Evolutionary conservation across 2,797 vertebrate genomes (phyloP).

Genomic region (Acipenser ruthenus): DNA sequence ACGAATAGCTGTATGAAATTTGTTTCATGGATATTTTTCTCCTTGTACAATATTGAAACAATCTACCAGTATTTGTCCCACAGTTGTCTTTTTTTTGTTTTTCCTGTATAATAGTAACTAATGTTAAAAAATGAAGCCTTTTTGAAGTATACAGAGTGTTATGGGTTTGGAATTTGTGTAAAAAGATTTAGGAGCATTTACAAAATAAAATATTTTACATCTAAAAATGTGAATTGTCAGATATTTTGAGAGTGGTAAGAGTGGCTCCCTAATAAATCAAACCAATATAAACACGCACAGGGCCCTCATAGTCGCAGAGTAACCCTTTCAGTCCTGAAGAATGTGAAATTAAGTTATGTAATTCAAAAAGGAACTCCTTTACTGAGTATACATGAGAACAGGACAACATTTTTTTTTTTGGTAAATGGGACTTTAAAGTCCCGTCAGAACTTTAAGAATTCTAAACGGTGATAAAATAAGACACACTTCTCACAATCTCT

Average conservation of each 20-base stretch:
- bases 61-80: conserved; percentile 95
- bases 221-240: conserved; percentile 49
- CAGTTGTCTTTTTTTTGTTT: conserved; percentile 65
- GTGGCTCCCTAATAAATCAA: background rate
- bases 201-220: conserved; percentile 99
- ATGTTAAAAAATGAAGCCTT: conserved; percentile 76
- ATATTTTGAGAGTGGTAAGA: background rate
- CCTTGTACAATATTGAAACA: conserved; percentile 92
- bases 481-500: too few species aligned
- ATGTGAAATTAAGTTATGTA: too few species aligned
- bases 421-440: too few species aligned
- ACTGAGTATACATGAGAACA: too few species aligned
- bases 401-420: too few species aligned
- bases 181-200: conserved; percentile 99
- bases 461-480: too few species aligned
- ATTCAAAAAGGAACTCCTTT: too few species aligned
- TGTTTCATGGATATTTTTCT: conserved; percentile 99
- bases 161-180: conserved; percentile 99
- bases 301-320: too few species aligned
- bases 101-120: conserved; percentile 96
- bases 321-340: too few species aligned
- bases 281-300: background rate
- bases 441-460: too few species aligned
- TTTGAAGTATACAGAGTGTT: conserved; percentile 99
- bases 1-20: conserved; percentile 99